Percentiles rank a stretch among this genome's conserved stretches.
phyloP scores from a whole-genome alignment of 2,797 vertebrate genomes.

The Rhinatrema bivittatum region DNA sequence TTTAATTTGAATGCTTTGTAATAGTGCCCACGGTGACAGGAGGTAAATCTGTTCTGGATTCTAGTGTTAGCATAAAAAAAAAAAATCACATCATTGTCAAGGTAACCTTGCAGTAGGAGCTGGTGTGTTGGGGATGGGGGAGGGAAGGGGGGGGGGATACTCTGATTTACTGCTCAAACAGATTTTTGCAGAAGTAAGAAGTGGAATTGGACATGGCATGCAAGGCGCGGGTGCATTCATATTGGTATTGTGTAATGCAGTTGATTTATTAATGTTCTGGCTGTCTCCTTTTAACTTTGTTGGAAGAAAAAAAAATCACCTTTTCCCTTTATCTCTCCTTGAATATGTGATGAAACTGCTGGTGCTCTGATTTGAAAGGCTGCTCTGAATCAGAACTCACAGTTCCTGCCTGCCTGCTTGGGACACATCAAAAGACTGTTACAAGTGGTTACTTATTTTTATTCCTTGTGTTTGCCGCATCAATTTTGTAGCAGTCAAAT shows the following conservation, averaged over 20 bases:
- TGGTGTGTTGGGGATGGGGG: neutral
- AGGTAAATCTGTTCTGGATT: too few species aligned
- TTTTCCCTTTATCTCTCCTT: conserved; percentile 2
- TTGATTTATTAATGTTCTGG: neutral
- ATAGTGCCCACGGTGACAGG: too few species aligned
- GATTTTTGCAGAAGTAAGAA: too few species aligned
- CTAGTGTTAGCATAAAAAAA: too few species aligned
- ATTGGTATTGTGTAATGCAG: neutral
- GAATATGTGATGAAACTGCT: neutral
- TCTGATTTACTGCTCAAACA: neutral
- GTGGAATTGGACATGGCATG: too few species aligned
- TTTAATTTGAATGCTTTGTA: too few species aligned
- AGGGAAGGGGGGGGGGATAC: neutral
- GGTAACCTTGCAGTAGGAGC: conserved; percentile 5
- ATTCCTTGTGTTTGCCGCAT: too few species aligned
- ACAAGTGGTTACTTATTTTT: conserved; percentile 16
- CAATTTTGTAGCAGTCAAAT: too few species aligned
- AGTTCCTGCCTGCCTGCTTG: neutral
- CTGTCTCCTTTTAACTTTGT: neutral
- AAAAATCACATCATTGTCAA: conserved; percentile 2
- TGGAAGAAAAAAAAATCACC: neutral
- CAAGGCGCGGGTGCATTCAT: too few species aligned
- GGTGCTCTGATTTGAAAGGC: conserved; percentile 7
- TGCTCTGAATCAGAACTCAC: conserved; percentile 4
- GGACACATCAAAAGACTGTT: conserved; percentile 11